Percentiles rank a stretch among this genome's conserved stretches.
Evolutionary conservation across 2,888 invertebrate species (phyloP).

Genomic region (Hanleya hanleyi): DNA sequence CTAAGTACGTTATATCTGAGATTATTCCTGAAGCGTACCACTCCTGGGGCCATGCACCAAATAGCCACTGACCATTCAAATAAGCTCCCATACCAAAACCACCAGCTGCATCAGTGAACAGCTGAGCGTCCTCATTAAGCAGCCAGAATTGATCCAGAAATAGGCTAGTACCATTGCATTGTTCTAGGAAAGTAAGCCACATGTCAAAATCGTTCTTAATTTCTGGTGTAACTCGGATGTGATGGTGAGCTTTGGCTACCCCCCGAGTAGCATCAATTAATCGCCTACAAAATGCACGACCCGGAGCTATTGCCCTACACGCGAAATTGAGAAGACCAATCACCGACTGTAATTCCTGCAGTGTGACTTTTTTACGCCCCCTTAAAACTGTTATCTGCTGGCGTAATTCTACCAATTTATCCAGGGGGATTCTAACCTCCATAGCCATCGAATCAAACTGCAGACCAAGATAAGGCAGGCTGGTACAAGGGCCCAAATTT

Average conservation of each 20-base stretch:
- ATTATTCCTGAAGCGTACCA: neutral
- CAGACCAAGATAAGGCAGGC: neutral
- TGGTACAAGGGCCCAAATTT: neutral
- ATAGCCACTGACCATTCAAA: neutral
- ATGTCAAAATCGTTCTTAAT: neutral
- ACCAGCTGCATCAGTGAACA: neutral
- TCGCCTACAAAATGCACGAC: neutral
- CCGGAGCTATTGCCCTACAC: neutral
- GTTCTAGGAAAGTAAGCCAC: neutral
- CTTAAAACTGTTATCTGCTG: neutral
- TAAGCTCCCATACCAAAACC: neutral
- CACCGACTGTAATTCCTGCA: neutral
- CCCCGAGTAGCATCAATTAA: constrained; percentile 4
- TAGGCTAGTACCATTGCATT: neutral
- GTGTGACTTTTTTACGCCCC: neutral
- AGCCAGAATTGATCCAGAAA: neutral
- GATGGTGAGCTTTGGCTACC: neutral
- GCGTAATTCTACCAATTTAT: neutral
- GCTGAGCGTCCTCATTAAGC: neutral
- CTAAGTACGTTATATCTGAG: neutral
- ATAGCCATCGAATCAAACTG: neutral
- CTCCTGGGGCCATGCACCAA: neutral
- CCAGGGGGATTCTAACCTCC: neutral
- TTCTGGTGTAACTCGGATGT: neutral
- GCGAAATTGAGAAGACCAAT: neutral